Conservation (phyloP, 37 sponge, comb jelly and placozoan species). For the Axinella damicornis region DNA sequence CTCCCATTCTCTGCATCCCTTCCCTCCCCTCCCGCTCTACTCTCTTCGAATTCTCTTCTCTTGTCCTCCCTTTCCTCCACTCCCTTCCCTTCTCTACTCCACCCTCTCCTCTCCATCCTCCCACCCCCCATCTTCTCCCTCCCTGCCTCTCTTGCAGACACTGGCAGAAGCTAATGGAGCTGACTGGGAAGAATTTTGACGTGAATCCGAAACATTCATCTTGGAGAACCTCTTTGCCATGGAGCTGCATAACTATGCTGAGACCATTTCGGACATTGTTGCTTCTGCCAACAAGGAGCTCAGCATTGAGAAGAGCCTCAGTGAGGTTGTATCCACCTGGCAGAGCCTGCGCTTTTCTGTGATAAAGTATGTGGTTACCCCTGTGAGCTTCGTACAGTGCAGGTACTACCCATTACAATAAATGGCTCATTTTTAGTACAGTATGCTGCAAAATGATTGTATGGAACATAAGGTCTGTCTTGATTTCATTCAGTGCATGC, state of each 20-base stretch:
- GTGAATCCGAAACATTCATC: conserved; percentile 99
- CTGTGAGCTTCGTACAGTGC: no score
- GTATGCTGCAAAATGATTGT: no score
- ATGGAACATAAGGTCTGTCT: no score
- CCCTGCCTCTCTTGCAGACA: conserved; percentile 54
- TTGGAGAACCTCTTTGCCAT: conserved; percentile 98
- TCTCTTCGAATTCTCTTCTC: neutral
- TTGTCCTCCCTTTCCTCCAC: no score
- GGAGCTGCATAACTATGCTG: conserved; percentile 98
- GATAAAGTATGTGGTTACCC: conserved; percentile 65
- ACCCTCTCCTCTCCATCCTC: no score
- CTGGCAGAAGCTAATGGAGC: conserved; percentile 98
- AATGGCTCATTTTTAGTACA: no score
- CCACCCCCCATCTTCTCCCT: neutral
- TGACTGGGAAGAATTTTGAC: conserved; percentile 98
- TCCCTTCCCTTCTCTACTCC: no score
- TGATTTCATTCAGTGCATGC: no score
- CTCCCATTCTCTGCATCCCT: neutral
- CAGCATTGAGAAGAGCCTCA: conserved; percentile 96
- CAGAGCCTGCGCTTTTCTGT: conserved; percentile 81
- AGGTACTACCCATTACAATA: no score
- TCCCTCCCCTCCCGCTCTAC: neutral
- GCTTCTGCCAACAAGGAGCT: conserved; percentile 98
- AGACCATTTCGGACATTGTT: conserved; percentile 96
- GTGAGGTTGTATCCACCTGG: conserved; percentile 97